A percentile compares a stretch with the other conserved stretches of the same genome.
phyloP scores from a whole-genome alignment of 2,888 invertebrate genomes.

The Hololepta plana region DNA sequence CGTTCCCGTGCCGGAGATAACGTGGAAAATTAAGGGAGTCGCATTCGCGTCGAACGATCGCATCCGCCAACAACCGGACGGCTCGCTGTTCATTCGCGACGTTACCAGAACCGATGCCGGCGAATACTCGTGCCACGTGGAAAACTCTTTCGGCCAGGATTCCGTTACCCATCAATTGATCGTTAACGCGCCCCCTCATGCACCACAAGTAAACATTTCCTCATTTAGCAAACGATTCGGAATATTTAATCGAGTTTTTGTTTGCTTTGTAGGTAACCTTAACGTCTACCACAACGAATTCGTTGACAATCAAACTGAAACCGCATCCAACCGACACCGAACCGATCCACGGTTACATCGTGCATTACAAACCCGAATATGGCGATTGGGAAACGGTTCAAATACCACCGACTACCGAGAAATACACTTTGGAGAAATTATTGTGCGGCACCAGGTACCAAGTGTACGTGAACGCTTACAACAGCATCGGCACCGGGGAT shows the following conservation, averaged over 20 bases:
- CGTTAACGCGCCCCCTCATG: slow-evolving; percentile 63
- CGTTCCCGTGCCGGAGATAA: slow-evolving; percentile 73
- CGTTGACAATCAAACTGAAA: slow-evolving; percentile 52
- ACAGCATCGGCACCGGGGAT: slow-evolving; percentile 85
- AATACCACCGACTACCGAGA: slow-evolving; percentile 48
- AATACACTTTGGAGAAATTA: slow-evolving; percentile 70
- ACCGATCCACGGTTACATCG: slow-evolving; percentile 80
- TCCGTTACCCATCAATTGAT: slow-evolving; percentile 79
- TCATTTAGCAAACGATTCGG: too few relatives aligned
- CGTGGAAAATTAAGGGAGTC: slow-evolving; percentile 76
- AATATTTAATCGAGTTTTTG: too few relatives aligned
- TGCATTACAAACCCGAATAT: slow-evolving; percentile 87
- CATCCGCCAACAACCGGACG: slow-evolving; percentile 71
- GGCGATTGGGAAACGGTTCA: slow-evolving; percentile 86
- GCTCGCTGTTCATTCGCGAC: slow-evolving; percentile 77
- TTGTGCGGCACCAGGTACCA: slow-evolving; percentile 89
- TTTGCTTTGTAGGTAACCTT: slow-evolving; percentile 41
- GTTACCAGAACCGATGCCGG: slow-evolving; percentile 82
- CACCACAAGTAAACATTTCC: slow-evolving; percentile 33
- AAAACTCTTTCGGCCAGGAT: slow-evolving; percentile 84
- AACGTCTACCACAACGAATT: slow-evolving; percentile 57
- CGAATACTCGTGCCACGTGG: slow-evolving; percentile 85
- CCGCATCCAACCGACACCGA: slow-evolving; percentile 64
- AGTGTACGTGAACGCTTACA: slow-evolving; percentile 83
- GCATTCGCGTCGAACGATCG: slow-evolving; percentile 65